These are phyloP conservation scores for Vidua chalybeata DNA, from an alignment of 2,113 vertebrate genomes.

Conservation along the genomic window DNA sequence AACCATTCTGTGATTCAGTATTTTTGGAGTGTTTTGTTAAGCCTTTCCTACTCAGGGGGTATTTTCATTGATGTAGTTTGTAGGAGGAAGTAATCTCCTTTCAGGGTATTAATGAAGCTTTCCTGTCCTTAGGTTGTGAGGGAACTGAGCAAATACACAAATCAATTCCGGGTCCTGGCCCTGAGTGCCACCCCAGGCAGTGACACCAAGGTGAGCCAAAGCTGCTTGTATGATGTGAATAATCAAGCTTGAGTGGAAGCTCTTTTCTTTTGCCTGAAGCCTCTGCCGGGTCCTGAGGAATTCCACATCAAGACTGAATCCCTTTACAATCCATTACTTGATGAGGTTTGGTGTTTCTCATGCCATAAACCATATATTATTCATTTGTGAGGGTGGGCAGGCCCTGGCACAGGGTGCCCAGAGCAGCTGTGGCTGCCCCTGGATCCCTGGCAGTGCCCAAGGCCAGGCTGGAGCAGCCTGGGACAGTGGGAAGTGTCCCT, in stretches of 20 bases:
- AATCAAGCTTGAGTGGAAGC: accelerated
- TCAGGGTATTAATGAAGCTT: not conserved
- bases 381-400: not conserved
- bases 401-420: not conserved
- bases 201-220: conserved; percentile 83
- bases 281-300: not conserved
- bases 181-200: conserved; percentile 94
- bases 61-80: not conserved
- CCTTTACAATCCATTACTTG: accelerated
- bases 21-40: not conserved
- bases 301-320: too few relatives aligned
- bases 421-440: not conserved
- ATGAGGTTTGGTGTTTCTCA: not conserved
- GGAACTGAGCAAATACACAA: conserved; percentile 84
- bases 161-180: conserved; percentile 89
- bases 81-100: not conserved
- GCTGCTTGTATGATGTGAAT: accelerated
- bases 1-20: not conserved
- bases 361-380: accelerated
- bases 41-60: not conserved
- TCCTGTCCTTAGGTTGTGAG: conserved; percentile 82
- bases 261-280: not conserved
- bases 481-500: not conserved
- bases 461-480: not conserved
- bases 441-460: not conserved